phyloP scores from a whole-genome alignment of 2,113 vertebrate genomes.

The Synodontis membranacea region DNA sequence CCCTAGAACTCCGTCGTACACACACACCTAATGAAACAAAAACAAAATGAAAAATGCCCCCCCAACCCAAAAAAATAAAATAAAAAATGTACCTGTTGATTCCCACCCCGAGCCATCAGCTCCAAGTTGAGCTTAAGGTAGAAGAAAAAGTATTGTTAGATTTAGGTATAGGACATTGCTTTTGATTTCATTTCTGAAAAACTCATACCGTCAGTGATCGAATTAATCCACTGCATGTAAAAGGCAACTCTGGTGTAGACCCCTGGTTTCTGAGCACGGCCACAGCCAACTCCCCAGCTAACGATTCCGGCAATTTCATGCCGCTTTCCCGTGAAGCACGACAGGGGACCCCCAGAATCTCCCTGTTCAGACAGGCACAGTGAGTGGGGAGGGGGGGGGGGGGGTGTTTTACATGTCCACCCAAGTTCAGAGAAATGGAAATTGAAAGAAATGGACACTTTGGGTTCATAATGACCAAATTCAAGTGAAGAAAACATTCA shows the following conservation, averaged over 20 bases:
- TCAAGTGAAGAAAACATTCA: neutral
- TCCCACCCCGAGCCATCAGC: no score
- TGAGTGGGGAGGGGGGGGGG: no score
- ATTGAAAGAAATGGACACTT: neutral
- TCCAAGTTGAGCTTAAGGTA: neutral
- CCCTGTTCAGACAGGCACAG: constrained; percentile 68
- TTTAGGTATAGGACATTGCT: neutral
- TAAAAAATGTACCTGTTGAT: neutral
- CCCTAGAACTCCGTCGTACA: no score
- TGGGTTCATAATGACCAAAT: neutral
- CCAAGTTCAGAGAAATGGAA: neutral
- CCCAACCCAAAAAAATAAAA: no score
- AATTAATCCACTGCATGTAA: constrained; percentile 73
- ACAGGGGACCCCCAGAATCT: constrained; percentile 82
- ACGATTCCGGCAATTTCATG: constrained; percentile 74
- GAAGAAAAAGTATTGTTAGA: neutral
- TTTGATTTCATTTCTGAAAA: neutral
- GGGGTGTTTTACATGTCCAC: neutral
- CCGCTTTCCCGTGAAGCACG: constrained; percentile 61
- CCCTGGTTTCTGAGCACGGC: constrained; percentile 71
- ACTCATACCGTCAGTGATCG: constrained; percentile 52
- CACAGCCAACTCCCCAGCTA: constrained; percentile 85
- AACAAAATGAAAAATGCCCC: neutral
- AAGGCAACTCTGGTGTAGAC: constrained; percentile 75
- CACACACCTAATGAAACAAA: neutral